A percentile compares a stretch with the other conserved stretches of the same genome.
phyloP scores from a whole-genome alignment of 1,140 invertebrate genomes.

The Heterodera schachtii region DNA sequence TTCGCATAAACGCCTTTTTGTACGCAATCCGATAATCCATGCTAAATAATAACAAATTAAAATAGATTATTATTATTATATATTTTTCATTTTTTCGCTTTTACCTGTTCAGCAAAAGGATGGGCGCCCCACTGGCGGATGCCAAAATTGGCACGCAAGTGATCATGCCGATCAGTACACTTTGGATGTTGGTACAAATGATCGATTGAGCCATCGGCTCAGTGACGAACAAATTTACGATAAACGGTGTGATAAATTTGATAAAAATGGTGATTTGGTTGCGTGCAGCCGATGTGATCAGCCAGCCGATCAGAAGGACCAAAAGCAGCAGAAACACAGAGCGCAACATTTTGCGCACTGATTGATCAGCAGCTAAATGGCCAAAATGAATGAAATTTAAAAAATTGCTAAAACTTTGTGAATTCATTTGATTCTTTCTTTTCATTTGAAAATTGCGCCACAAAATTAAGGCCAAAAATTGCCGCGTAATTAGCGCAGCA shows the following conservation, averaged over 20 bases:
- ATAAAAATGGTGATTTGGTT: not conserved
- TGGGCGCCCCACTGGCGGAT: constrained; percentile 7
- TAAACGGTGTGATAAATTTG: not conserved
- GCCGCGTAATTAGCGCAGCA: not conserved
- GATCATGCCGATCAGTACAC: not conserved
- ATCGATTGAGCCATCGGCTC: not conserved
- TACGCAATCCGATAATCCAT: constrained; percentile 16
- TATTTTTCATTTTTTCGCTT: not conserved
- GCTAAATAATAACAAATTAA: not conserved
- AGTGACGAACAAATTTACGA: not conserved
- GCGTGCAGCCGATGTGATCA: constrained; percentile 7
- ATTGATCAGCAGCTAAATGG: not conserved
- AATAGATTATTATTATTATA: not conserved
- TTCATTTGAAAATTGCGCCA: constrained; percentile 19
- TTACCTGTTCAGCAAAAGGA: constrained; percentile 12
- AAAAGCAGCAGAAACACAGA: constrained; percentile 10
- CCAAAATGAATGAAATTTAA: not conserved
- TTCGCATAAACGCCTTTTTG: not conserved
- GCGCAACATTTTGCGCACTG: constrained; percentile 11
- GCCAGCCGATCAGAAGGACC: constrained; percentile 22
- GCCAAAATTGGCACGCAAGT: constrained; percentile 8
- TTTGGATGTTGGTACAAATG: not conserved
- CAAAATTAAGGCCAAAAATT: constrained; percentile 15
- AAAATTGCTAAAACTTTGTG: not conserved
- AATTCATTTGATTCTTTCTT: not conserved